Conservation (phyloP, 2,888 invertebrate species). For the Dermolepida albohirtum region DNA sequence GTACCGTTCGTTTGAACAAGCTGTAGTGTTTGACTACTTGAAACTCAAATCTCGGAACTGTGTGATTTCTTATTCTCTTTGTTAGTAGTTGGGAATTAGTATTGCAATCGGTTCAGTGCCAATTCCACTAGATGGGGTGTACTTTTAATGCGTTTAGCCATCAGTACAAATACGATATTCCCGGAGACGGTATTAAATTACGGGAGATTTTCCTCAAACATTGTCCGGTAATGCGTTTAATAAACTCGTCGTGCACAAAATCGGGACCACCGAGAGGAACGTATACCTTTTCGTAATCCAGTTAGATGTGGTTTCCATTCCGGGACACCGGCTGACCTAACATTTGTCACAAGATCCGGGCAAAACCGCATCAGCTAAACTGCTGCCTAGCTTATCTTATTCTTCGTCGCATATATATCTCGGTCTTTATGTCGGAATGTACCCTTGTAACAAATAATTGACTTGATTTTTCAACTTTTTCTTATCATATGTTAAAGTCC, state of each 20-base stretch:
- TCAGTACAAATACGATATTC: constrained; percentile 15
- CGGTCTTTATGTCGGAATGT: constrained; percentile 9
- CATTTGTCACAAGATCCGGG: constrained; percentile 60
- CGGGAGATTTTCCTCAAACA: constrained; percentile 32
- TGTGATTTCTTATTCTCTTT: constrained; percentile 1
- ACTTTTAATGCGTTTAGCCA: constrained; percentile 28
- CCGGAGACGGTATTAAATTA: constrained; percentile 33
- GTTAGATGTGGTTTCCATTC: constrained; percentile 60
- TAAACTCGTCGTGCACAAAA: constrained; percentile 62
- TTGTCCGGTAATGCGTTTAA: constrained; percentile 58
- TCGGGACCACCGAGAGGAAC: constrained; percentile 55
- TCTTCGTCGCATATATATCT: constrained; percentile 39
- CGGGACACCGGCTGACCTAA: constrained; percentile 58
- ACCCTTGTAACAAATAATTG: constrained; percentile 33
- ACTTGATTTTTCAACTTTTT: constrained; percentile 26
- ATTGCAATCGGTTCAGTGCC: constrained; percentile 7
- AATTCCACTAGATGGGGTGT: neutral
- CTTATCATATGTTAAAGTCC: neutral
- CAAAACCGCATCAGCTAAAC: constrained; percentile 40
- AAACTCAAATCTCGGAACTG: constrained; percentile 5
- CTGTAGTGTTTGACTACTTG: neutral
- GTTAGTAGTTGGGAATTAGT: constrained; percentile 9
- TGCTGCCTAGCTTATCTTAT: constrained; percentile 36
- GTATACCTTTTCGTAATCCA: constrained; percentile 60
- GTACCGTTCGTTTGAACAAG: neutral